Evolutionary conservation across 2,113 vertebrate species (phyloP), one percentile per base, ranked within the genome.

Genomic region (Phoxinus phoxinus): DNA sequence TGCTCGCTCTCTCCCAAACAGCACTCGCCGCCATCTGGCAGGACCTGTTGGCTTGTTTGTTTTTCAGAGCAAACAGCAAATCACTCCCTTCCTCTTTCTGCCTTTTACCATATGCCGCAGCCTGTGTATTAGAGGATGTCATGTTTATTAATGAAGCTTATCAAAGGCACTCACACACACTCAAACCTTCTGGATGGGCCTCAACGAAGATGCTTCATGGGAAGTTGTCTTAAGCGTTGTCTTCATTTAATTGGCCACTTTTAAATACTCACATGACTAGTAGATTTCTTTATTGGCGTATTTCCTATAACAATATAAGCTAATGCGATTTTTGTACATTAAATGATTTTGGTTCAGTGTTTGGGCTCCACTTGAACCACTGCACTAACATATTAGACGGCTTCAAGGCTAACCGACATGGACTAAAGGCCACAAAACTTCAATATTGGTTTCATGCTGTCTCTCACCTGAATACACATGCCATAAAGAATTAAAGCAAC

Each of bases 31-130:
- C 97, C 97, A 98, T 99, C 97, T 99, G 97, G 96, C 95, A 95
- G 94, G 96, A 98, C 97, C 96, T 97, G 97, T 98, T 98, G 96
- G 95, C 96, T 95, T 98, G 96, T 98, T 98, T 98, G 96, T 98
- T 98, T 98, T 98, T 96, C 95, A 94, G 96, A 96, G 95, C 97
- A 97, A 98, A 98, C 97, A 97, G 97, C 96, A 98, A 98, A 98
- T 96, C 96, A 97, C 95, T 96, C 94, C 95, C 98, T 94, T 97
- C 96, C 96, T 97, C 96, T 96, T 97, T 95, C 95, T 92, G 92
- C 95, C 97, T 97, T 96, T 95, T 96, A 95, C 97, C 97, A 98
- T 99, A 99, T 99, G 97, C 96, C 95, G 94, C 95, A 93, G 95
- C 94, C 94, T 95, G 95, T 94, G 96, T 96, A 96, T 96, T 95